A percentile compares a stretch with the other conserved stretches of the same genome.
Evolutionary conservation across 2,888 invertebrate species (phyloP).

Genomic region (Thymelicus acteon): DNA sequence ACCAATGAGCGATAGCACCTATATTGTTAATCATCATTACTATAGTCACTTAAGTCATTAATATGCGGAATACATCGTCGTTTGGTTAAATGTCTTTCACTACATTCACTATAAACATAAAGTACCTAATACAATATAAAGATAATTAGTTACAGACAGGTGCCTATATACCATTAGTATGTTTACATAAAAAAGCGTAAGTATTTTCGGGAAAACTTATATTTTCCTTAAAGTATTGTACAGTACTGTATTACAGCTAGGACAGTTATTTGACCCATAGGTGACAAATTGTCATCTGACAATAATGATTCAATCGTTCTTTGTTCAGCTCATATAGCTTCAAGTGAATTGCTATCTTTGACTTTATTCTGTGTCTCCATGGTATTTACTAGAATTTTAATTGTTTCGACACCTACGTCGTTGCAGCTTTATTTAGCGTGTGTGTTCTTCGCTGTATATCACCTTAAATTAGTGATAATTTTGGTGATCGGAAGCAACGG

Average conservation of each 20-base stretch:
- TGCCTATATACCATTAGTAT: no score
- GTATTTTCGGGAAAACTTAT: neutral
- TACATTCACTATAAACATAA: constrained; percentile 17
- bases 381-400: constrained; percentile 18
- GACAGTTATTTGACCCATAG: neutral
- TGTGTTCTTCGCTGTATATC: constrained; percentile 40
- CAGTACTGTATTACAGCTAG: neutral
- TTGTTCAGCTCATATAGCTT: neutral
- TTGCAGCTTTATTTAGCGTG: constrained; percentile 48
- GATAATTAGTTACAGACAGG: no score
- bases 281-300: neutral
- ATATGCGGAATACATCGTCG: constrained; percentile 5
- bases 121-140: constrained; percentile 2
- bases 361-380: neutral
- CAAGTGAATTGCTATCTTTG: neutral
- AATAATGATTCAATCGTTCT: neutral
- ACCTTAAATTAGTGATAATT: constrained; percentile 64
- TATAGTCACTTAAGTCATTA: constrained; percentile 13
- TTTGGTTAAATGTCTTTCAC: constrained; percentile 20
- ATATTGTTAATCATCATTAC: constrained; percentile 8
- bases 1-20: neutral
- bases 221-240: neutral
- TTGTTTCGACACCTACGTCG: constrained; percentile 10
- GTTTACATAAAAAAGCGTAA: no score
- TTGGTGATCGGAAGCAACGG: constrained; percentile 63